Evolutionary conservation across 2,888 invertebrate species (phyloP).

Genomic region (Branchinecta sandiegonensis): DNA sequence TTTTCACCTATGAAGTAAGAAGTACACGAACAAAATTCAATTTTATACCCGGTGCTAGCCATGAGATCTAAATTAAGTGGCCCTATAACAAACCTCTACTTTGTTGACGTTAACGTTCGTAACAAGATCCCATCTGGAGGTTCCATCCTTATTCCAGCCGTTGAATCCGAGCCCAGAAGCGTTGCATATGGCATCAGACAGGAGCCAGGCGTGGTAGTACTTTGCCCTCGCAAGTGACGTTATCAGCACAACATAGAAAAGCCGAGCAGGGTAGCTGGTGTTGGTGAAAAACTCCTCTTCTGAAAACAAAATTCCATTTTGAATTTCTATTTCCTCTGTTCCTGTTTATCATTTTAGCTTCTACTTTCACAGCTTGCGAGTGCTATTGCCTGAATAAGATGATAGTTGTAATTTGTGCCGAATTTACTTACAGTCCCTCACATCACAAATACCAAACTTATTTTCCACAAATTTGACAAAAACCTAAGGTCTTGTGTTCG

Average conservation of each 20-base stretch:
- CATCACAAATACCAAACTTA: too few species aligned
- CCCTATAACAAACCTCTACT: constrained; percentile 55
- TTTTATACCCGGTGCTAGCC: too few species aligned
- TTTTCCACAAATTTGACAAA: too few species aligned
- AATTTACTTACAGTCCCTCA: too few species aligned
- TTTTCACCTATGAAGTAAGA: too few species aligned
- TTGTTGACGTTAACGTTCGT: constrained; percentile 76
- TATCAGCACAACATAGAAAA: constrained; percentile 57
- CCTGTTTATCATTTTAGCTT: too few species aligned
- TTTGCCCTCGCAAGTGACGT: constrained; percentile 71
- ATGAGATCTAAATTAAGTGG: too few species aligned
- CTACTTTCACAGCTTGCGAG: background rate
- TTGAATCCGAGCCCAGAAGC: constrained; percentile 78
- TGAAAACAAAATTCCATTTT: constrained; percentile 31
- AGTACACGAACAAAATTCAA: too few species aligned
- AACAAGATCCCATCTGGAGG: constrained; percentile 74
- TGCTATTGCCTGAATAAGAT: constrained; percentile 20
- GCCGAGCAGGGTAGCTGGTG: constrained; percentile 45
- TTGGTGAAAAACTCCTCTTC: constrained; percentile 49
- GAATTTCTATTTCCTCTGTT: background rate
- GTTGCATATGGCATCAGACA: constrained; percentile 89
- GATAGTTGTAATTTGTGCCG: background rate
- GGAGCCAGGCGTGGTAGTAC: constrained; percentile 93
- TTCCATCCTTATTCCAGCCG: constrained; percentile 60
- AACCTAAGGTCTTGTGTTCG: too few species aligned